These are phyloP conservation scores for Drosophila lacertosa DNA, from an alignment of 1,140 invertebrate genomes.

Conservation along the genomic window DNA sequence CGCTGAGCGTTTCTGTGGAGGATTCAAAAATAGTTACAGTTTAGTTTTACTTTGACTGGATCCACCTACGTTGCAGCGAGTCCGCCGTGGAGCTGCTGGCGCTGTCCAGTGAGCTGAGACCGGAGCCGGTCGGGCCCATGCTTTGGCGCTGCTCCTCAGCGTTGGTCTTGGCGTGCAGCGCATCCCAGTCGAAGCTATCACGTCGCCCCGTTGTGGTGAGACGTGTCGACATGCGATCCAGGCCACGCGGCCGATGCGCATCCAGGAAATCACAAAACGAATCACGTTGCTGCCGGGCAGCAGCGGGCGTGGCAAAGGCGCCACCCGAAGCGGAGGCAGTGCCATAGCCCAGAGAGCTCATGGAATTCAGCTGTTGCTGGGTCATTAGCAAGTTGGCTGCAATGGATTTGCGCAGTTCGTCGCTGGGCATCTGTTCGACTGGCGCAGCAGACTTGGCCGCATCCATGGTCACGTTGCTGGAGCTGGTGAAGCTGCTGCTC, in stretches of 20 bases:
- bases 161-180: slow-evolving; percentile 38
- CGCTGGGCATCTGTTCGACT: slow-evolving; percentile 46
- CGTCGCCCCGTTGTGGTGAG: slow-evolving; percentile 44
- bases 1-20: slow-evolving; percentile 54
- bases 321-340: neutral
- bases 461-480: slow-evolving; percentile 39
- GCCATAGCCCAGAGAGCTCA: slow-evolving; percentile 30
- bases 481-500: slow-evolving; percentile 51
- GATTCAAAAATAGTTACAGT: neutral
- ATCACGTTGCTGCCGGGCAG: slow-evolving; percentile 49
- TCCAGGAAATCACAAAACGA: slow-evolving; percentile 82
- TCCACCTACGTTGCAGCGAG: slow-evolving; percentile 55
- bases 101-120: slow-evolving; percentile 31
- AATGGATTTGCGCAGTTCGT: slow-evolving; percentile 63
- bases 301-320: slow-evolving; percentile 16
- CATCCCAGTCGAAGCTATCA: slow-evolving; percentile 81
- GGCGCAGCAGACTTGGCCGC: slow-evolving; percentile 7
- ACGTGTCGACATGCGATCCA: slow-evolving; percentile 70
- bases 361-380: slow-evolving; percentile 32
- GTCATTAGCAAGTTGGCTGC: slow-evolving; percentile 44
- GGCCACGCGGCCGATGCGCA: slow-evolving; percentile 42
- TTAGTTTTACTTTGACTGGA: too few species aligned
- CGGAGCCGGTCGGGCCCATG: slow-evolving; percentile 25
- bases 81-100: slow-evolving; percentile 40
- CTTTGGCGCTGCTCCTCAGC: slow-evolving; percentile 46